A percentile compares a stretch with the other conserved stretches of the same genome.
phyloP scores from a whole-genome alignment of 2,797 vertebrate species.

The Ceyx erithaca region DNA sequence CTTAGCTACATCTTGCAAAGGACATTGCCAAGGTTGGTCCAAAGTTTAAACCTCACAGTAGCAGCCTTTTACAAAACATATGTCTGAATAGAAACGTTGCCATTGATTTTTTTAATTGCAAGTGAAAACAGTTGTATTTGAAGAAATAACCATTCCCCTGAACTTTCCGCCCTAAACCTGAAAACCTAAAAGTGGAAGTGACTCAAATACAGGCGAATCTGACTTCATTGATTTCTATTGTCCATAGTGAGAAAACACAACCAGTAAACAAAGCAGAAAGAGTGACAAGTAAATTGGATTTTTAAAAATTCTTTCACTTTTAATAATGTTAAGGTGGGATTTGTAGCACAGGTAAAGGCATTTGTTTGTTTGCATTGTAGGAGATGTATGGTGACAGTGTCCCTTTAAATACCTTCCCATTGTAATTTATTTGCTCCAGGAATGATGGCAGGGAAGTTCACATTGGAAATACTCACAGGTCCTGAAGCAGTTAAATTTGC shows the following conservation, averaged over 20 bases:
- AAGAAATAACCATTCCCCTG: slow-evolving; percentile 59
- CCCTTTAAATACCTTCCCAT: slow-evolving; percentile 17
- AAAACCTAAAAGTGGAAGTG: slow-evolving; percentile 51
- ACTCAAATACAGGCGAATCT: slow-evolving; percentile 18
- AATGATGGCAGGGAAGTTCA: rapidly evolving
- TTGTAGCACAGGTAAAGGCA: not conserved
- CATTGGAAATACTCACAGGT: not conserved
- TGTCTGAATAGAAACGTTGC: not conserved
- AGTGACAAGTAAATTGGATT: slow-evolving; percentile 69
- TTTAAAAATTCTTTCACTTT: slow-evolving; percentile 68
- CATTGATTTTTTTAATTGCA: slow-evolving; percentile 70
- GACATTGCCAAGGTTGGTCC: slow-evolving; percentile 14
- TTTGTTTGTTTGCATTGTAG: not conserved
- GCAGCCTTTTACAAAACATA: slow-evolving; percentile 15
- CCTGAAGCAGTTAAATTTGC: not conserved
- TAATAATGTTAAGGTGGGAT: slow-evolving; percentile 38
- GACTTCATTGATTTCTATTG: slow-evolving; percentile 67
- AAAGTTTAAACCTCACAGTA: slow-evolving; percentile 36
- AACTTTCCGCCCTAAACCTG: slow-evolving; percentile 37
- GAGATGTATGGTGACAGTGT: not conserved
- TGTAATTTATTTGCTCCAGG: not conserved
- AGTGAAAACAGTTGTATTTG: slow-evolving; percentile 40
- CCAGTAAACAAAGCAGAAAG: slow-evolving; percentile 57
- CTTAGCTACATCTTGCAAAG: not conserved
- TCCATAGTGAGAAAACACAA: slow-evolving; percentile 1